Evolutionary conservation across 2,113 vertebrate species (phyloP), one percentile per base, ranked within the genome.

Genomic region (Oriolus oriolus): DNA sequence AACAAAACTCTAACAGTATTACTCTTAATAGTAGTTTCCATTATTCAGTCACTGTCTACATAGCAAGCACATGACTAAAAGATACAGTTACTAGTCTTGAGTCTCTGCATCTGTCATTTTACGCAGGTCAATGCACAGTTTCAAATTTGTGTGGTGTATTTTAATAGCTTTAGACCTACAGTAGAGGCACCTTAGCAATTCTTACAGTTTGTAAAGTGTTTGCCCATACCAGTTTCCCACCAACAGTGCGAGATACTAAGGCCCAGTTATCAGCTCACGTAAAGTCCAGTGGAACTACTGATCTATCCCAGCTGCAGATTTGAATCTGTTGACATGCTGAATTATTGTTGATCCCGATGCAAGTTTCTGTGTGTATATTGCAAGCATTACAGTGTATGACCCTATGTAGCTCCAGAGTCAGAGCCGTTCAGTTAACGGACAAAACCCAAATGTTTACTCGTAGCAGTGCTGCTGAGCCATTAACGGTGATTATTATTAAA

Each of bases 241-340:
- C 68, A 77, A 22, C 16, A n/a, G 35, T 6, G 31, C 2, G 22
- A 57, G 59, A 66, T 2, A 37, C 35, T 64, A 74, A 69, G 92
- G 91, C 75, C 85, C 79, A 50, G 8, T 44, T 90, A 63, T 83
- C 71, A 83, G 84, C 70, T 68, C 41, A 16, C 1, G 18, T 56
- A 90, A 95, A 39, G 87, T 83, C 90, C 85, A 75, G 39, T 8
- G 68, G 64, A 95, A 45, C 44, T 37, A 6, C 47, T 47, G 70
- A 96, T 94, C 66, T 83, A 53, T 57, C 74, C 65, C 91, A 95
- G 91, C 89, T 96, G 94, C 20, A 83, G 85, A 61, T 74, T 2
- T 60, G 16, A 66, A 56, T 85, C 88, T 81, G 64, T 17, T 93
- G 95, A 93, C 79, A 49, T 6, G 82, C 61, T 78, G 90, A 90